A percentile compares a stretch with the other conserved stretches of the same genome.
Conservation (phyloP, 2,113 vertebrate species). For the Triplophysa rosa region DNA sequence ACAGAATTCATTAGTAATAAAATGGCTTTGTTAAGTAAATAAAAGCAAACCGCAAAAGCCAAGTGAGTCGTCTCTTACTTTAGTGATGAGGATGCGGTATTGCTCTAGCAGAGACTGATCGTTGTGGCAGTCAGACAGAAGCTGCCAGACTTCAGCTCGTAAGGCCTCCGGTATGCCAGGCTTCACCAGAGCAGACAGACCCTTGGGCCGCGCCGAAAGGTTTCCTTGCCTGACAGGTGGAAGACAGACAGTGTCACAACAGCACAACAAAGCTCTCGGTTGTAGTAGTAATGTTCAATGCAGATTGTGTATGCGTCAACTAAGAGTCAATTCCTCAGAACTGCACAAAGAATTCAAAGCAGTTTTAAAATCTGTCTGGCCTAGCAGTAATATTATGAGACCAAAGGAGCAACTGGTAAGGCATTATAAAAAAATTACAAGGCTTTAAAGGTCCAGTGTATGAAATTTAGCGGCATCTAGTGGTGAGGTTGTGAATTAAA, state of each 20-base stretch:
- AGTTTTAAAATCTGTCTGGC: no score
- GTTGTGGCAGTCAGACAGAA: conserved; percentile 92
- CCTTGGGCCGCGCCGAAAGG: conserved; percentile 86
- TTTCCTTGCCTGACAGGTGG: conserved; percentile 85
- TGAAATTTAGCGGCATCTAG: no score
- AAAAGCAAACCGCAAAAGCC: background rate
- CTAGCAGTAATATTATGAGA: no score
- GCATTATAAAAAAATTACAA: no score
- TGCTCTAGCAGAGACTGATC: conserved; percentile 89
- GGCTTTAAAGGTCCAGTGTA: no score
- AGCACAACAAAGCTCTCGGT: background rate
- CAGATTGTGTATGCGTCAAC: background rate
- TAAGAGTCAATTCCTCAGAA: no score
- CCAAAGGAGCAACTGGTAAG: no score
- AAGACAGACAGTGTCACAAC: conserved; percentile 37
- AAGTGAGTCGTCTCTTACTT: conserved; percentile 73
- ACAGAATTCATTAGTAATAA: background rate
- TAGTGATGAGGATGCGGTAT: conserved; percentile 94
- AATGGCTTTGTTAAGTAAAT: background rate
- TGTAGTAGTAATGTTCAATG: background rate
- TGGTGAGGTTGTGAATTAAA: no score
- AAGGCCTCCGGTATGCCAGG: conserved; percentile 91
- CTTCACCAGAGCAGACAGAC: conserved; percentile 84
- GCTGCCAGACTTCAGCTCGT: conserved; percentile 96
- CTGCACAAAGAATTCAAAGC: no score